phyloP scores from a whole-genome alignment of 2,888 invertebrate genomes.

The Polyommatus icarus region DNA sequence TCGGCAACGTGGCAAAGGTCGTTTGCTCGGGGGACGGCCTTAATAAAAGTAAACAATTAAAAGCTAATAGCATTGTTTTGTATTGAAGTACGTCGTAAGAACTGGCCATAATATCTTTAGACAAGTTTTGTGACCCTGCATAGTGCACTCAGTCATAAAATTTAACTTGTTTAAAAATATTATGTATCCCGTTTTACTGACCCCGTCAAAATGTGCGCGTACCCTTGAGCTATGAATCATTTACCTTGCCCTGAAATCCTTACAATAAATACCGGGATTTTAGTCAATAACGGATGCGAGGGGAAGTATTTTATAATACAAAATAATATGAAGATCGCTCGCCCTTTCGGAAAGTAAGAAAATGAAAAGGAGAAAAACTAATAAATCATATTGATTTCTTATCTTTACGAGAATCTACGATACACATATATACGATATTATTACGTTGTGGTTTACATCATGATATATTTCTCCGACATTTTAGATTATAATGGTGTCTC shows the following conservation, averaged over 20 bases:
- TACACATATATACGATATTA: background rate
- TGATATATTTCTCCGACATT: constrained; percentile 1
- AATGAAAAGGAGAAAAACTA: constrained; percentile 17
- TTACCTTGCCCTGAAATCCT: background rate
- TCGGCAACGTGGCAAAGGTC: too few relatives aligned
- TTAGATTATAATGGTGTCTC: background rate
- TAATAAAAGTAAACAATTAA: background rate
- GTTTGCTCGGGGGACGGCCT: too few relatives aligned
- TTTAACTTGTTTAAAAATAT: too few relatives aligned
- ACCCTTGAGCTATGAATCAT: background rate
- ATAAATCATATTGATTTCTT: constrained; percentile 24
- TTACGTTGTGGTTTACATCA: constrained; percentile 4
- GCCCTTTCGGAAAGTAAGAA: constrained; percentile 2
- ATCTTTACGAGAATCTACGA: constrained; percentile 17
- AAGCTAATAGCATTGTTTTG: background rate
- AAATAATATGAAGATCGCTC: background rate
- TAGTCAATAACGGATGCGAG: background rate
- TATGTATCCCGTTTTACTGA: too few relatives aligned
- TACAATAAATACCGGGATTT: background rate
- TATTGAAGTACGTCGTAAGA: background rate
- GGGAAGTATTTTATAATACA: background rate
- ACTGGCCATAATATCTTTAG: too few relatives aligned
- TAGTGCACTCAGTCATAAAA: too few relatives aligned
- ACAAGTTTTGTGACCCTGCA: too few relatives aligned
- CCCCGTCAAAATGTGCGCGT: too few relatives aligned